Evolutionary conservation across 92 coral and sea anemone species (phyloP).

Genomic region (Umimayanthus kanabou): DNA sequence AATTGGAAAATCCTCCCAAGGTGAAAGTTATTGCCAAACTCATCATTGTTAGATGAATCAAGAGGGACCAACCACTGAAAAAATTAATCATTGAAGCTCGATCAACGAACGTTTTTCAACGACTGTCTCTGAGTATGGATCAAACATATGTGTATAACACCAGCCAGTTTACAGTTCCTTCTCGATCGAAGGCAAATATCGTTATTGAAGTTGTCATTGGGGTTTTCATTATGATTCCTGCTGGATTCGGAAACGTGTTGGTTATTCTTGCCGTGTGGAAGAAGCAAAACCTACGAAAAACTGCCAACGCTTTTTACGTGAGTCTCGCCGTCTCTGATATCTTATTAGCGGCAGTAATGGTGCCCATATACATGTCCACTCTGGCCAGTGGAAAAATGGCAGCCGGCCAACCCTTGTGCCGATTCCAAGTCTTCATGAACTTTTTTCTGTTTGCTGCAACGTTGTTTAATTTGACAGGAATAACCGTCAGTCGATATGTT

Average conservation of each 20-base stretch:
- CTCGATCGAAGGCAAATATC: slow-evolving; percentile 38
- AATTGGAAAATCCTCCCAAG: too few relatives aligned
- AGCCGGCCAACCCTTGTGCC: slow-evolving; percentile 32
- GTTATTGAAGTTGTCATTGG: slow-evolving; percentile 33
- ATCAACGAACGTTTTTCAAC: background rate
- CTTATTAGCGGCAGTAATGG: slow-evolving; percentile 39
- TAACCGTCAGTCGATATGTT: slow-evolving; percentile 48
- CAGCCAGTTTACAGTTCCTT: background rate
- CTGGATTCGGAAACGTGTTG: slow-evolving; percentile 43
- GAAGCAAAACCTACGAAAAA: slow-evolving; percentile 43
- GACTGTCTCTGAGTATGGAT: background rate
- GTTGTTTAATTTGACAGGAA: slow-evolving; percentile 50
- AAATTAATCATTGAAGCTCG: background rate
- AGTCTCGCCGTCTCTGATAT: slow-evolving; percentile 51
- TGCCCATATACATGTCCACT: slow-evolving; percentile 47
- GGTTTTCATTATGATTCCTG: slow-evolving; percentile 40
- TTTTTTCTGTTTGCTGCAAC: slow-evolving; percentile 45
- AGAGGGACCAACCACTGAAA: background rate
- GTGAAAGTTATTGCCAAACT: too few relatives aligned
- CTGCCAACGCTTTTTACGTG: slow-evolving; percentile 43
- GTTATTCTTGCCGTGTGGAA: slow-evolving; percentile 51
- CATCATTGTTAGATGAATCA: background rate
- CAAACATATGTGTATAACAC: background rate
- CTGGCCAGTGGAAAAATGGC: slow-evolving; percentile 36
- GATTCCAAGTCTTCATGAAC: slow-evolving; percentile 52